phyloP scores from a whole-genome alignment of 2,113 vertebrate genomes.

The Naja naja region DNA sequence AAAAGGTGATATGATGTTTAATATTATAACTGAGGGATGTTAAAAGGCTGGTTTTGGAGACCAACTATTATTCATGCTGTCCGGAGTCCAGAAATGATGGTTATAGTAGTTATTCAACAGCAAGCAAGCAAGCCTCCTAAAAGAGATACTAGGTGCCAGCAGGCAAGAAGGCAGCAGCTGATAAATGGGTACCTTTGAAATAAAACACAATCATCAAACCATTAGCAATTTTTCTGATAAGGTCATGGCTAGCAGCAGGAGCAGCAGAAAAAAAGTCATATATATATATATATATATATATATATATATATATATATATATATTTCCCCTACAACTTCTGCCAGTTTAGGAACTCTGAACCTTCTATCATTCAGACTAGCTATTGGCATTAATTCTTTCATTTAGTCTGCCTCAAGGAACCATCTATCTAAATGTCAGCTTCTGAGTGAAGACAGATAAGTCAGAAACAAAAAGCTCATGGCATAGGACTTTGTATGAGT shows the following conservation, averaged over 20 bases:
- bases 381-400: conserved; percentile 19
- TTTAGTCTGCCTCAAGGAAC: background rate
- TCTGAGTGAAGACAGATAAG: background rate
- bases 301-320: background rate
- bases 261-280: background rate
- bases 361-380: conserved; percentile 24
- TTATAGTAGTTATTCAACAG: conserved; percentile 17
- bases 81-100: background rate
- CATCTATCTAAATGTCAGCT: conserved; percentile 5
- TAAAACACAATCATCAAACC: conserved; percentile 12
- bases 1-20: background rate
- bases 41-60: background rate
- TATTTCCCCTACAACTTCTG: background rate
- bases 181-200: conserved; percentile 33
- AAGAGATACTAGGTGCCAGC: background rate
- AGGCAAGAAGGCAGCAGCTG: conserved; percentile 6
- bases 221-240: conserved; percentile 33
- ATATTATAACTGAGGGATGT: background rate
- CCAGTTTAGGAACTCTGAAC: background rate
- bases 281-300: too few relatives aligned
- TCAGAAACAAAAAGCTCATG: background rate
- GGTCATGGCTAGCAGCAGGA: conserved; percentile 17
- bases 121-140: conserved; percentile 5
- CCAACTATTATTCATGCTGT: background rate
- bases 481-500: background rate